A percentile compares a stretch with the other conserved stretches of the same genome.
Conservation (phyloP, 1,140 invertebrate genomes). For the Trachymyrmex cornetzi region DNA sequence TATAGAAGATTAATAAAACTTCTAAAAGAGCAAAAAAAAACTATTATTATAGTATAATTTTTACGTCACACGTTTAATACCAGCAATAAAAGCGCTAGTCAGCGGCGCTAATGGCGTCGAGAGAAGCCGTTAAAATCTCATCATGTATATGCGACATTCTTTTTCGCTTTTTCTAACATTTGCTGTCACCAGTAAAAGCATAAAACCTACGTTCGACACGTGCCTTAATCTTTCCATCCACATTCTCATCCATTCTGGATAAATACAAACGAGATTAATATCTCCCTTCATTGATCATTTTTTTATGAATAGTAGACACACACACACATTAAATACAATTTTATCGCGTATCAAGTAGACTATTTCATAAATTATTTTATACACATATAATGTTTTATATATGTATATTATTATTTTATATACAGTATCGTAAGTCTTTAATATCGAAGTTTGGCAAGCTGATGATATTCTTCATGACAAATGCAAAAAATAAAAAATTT, state of each 20-base stretch:
- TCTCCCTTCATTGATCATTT: background rate
- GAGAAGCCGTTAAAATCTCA: constrained; percentile 69
- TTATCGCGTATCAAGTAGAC: background rate
- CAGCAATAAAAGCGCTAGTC: constrained; percentile 42
- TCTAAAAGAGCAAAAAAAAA: constrained; percentile 8
- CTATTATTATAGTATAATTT: constrained; percentile 50
- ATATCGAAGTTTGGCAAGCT: background rate
- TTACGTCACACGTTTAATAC: constrained; percentile 31
- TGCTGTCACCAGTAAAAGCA: constrained; percentile 15
- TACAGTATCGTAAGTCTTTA: background rate
- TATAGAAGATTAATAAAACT: constrained; percentile 31
- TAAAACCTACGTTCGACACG: constrained; percentile 28
- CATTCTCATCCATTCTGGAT: background rate
- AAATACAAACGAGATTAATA: background rate
- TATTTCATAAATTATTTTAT: too few species aligned
- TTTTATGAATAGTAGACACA: background rate
- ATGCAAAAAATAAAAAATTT: constrained; percentile 16
- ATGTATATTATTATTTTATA: background rate
- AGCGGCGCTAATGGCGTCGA: constrained; percentile 47
- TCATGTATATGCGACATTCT: constrained; percentile 63
- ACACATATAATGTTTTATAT: background rate
- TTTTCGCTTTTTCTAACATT: constrained; percentile 59
- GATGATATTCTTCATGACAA: background rate
- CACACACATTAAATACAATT: background rate
- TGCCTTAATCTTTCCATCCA: constrained; percentile 12